Conservation (phyloP, 37 sponge, comb jelly and placozoan genomes). For the Ephydatia muelleri region DNA sequence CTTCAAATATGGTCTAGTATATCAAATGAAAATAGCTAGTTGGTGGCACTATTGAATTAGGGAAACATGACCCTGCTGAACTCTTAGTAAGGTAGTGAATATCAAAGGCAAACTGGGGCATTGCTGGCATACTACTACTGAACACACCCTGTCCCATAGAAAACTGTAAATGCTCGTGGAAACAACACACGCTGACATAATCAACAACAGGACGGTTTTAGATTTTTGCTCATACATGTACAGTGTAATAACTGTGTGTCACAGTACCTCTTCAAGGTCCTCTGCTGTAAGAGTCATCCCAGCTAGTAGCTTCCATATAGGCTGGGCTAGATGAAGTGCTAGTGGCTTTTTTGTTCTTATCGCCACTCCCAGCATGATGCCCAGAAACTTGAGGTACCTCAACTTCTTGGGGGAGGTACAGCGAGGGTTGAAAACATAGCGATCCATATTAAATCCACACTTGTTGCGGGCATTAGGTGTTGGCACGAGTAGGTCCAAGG, state of each 20-base stretch:
- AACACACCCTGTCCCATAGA: background rate
- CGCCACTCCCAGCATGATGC: constrained; percentile 87
- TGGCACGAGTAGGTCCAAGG: constrained; percentile 66
- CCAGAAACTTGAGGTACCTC: constrained; percentile 79
- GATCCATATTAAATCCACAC: constrained; percentile 82
- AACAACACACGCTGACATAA: too few species aligned
- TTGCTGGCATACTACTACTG: background rate
- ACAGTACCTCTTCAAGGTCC: constrained; percentile 84
- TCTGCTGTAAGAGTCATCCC: constrained; percentile 77
- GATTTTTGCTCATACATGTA: background rate
- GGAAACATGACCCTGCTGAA: background rate
- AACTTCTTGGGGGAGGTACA: constrained; percentile 58
- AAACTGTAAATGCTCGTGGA: background rate
- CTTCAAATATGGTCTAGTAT: background rate
- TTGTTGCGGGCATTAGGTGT: constrained; percentile 85
- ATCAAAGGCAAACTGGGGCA: background rate
- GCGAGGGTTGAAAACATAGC: constrained; percentile 80
- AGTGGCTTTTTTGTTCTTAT: constrained; percentile 91
- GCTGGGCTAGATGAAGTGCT: constrained; percentile 81
- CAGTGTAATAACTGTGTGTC: background rate
- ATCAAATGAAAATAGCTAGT: background rate
- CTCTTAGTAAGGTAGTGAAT: background rate
- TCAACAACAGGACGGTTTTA: too few species aligned
- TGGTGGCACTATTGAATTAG: background rate
- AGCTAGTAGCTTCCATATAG: constrained; percentile 84